phyloP scores from a whole-genome alignment of 2,113 vertebrate species.

The Vidua macroura region DNA sequence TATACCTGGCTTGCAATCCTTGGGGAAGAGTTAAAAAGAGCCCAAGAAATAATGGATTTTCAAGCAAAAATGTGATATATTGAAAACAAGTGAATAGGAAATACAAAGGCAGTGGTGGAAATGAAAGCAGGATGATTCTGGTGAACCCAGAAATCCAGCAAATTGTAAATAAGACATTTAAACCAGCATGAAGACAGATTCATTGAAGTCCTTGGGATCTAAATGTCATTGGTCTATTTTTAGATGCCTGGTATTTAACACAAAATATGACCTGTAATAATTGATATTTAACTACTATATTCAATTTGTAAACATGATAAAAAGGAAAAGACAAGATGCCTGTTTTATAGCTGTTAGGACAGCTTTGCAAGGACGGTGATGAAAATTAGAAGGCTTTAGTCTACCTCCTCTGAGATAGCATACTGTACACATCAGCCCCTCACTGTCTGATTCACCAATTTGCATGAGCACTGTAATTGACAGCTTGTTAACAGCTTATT shows the following conservation, averaged over 20 bases:
- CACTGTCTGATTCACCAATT: constrained; percentile 60
- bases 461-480: constrained; percentile 72
- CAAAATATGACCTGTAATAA: constrained; percentile 54
- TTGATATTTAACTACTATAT: constrained; percentile 63
- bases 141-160: background rate
- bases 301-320: constrained; percentile 49
- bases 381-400: constrained; percentile 46
- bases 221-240: constrained; percentile 53
- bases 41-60: constrained; percentile 14
- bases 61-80: background rate
- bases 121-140: background rate
- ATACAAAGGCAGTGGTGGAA: background rate
- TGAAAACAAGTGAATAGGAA: background rate
- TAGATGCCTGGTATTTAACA: constrained; percentile 53
- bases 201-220: constrained; percentile 21
- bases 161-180: constrained; percentile 25
- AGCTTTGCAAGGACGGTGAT: constrained; percentile 35
- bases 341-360: background rate
- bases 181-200: background rate
- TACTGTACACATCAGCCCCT: constrained; percentile 71
- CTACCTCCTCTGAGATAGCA: constrained; percentile 42
- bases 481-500: constrained; percentile 79
- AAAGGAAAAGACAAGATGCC: constrained; percentile 30
- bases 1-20: background rate
- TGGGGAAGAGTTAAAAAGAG: background rate